Evolutionary conservation across 1,140 invertebrate genomes (phyloP), one percentile per base, ranked within the genome.

Genomic region (Zaprionus vittiger): DNA sequence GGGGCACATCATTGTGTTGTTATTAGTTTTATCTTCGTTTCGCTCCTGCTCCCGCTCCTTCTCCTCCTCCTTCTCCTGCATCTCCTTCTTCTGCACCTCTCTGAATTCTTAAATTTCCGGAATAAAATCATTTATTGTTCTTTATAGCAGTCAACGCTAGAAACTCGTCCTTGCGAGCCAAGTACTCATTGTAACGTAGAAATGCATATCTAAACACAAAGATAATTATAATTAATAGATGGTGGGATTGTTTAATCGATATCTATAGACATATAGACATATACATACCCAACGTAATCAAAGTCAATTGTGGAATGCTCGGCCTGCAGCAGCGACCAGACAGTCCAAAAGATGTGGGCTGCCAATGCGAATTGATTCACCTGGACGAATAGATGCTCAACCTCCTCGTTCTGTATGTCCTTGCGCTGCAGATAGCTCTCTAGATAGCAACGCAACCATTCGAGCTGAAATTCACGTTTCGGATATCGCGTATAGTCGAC

Each of bases 321-420:
- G 11, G 96, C 96, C 93, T 99, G 98, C 55, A 99, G 96, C 1
- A 99, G 93, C 5, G 96, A 95, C 99, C 99, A 99, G 54, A 98
- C 93, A 7, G 96, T 96, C 99, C 99, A 99, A 77, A 98, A 96
- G 71, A 99, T 96, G 93, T 99, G 97, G 4, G 97, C 94, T 1
- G 96, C 95, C 63, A 98, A 93, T 17, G 96, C 94, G 93, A 98
- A 96, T 93, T 96, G 95, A 89, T 97, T 96, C 6, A 98, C 96
- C 93, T 97, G 95, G 20, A 95, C 93, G 89, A 96, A 97, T 1
- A 98, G 93, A 65, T 91, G 93, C 55, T 96, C 94, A n/a, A 98
- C 93, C 47, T 96, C 94, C 11, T 93, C 86, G 22, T 95, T 94
- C 22, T 93, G 93, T 22, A 94, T 93, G 47, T 93, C 81, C 34